Evolutionary conservation across 2,797 vertebrate species (phyloP).

Genomic region (Hylomyscus alleni): DNA sequence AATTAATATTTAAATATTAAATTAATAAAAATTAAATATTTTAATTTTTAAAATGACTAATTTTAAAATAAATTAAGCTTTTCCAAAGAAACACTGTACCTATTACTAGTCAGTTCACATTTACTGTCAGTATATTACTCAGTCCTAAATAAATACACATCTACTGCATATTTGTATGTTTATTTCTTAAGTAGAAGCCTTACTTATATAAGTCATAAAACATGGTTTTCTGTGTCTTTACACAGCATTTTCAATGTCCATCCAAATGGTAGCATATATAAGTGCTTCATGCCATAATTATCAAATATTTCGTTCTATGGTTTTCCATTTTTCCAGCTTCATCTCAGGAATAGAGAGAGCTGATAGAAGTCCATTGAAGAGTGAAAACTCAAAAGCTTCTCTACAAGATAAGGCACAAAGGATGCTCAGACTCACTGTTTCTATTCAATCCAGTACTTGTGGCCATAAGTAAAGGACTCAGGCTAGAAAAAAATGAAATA

Average conservation of each 20-base stretch:
- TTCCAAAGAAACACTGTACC: not conserved
- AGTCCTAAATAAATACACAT: not conserved
- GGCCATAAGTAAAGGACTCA: not conserved
- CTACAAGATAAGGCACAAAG: not conserved
- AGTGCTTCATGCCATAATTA: not conserved
- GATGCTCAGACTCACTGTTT: not conserved
- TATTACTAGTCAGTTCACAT: not conserved
- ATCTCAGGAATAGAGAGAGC: not conserved
- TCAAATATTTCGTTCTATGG: not conserved
- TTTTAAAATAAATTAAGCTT: not conserved
- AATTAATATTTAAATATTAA: constrained; percentile 54
- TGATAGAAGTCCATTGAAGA: not conserved
- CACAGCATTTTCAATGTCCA: not conserved
- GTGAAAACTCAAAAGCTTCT: not conserved
- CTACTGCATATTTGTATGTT: not conserved
- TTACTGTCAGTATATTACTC: not conserved
- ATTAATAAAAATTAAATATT: no score
- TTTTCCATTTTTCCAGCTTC: not conserved
- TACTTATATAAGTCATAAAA: not conserved
- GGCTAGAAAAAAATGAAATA: not conserved
- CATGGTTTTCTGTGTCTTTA: not conserved
- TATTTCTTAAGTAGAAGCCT: not conserved
- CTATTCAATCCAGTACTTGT: not conserved
- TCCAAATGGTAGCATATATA: not conserved
- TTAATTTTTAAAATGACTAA: no score